Evolutionary conservation across 2,888 invertebrate genomes (phyloP), one percentile per base, ranked within the genome.

Genomic region (Cinara cedri): DNA sequence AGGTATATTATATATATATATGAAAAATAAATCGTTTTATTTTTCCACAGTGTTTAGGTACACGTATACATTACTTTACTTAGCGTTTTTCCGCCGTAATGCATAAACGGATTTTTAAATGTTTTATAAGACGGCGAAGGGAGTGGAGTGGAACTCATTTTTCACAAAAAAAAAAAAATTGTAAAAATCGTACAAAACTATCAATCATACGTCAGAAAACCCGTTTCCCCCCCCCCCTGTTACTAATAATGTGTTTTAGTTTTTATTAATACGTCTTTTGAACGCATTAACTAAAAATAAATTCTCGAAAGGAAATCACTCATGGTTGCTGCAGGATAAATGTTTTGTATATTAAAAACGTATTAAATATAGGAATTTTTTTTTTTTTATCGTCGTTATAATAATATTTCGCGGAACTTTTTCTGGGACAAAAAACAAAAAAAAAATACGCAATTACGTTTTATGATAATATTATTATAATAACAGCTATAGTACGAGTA

Each of bases 151-250:
- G 11, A 44, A 72, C 21, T 46, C n/a, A 72, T 72, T 72, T 24
- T 24, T 24, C 24, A 71, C 21, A 24, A 42, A 24, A 26, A 68
- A 68, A 66, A 66, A 51, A 49, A 26, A 42, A 63, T 6, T 21
- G 9, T 21, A 16, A 60, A 60, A 60, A 46, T 46, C 72, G 19
- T 11, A 72, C 21, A n/a, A 72, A 72, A 72, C 72, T 60, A 60
- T 60, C 60, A 60, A 26, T 72, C 46, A 60, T 19, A 26, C 1
- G 46, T 46, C 26, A 19, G 0, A 49, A 54, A 70, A 70, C n/a
- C 6, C 6, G 26, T 60, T 72, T 60, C 44, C n/a, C 6, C 6
- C 24, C 46, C 60, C 46, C 44, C 60, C 44, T 24, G 2, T 60
- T 16, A 6, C 9, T 13, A 57, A 42, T n/a, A 24, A 57, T 24